phyloP scores from a whole-genome alignment of 2,113 vertebrate species.

The Sceloporus undulatus region DNA sequence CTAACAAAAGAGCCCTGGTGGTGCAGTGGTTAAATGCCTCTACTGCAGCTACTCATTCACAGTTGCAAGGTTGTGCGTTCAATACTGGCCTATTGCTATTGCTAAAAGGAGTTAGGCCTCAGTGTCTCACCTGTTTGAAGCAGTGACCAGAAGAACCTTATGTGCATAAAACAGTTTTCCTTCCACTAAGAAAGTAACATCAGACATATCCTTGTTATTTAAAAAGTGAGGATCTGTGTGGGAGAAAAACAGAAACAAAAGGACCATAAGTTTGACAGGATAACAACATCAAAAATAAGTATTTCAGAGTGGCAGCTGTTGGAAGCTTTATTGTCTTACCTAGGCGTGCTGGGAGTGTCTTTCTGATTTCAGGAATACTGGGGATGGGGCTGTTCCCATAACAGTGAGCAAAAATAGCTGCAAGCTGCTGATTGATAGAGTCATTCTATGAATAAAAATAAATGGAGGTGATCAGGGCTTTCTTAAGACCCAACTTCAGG shows the following conservation, averaged over 20 bases:
- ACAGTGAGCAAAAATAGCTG: slow-evolving; percentile 91
- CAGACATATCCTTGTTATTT: slow-evolving; percentile 98
- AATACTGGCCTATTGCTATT: no score
- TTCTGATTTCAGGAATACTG: slow-evolving; percentile 85
- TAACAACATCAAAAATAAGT: neutral
- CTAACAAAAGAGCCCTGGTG: no score
- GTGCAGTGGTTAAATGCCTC: no score
- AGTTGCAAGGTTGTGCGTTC: no score
- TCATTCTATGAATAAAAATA: slow-evolving; percentile 83
- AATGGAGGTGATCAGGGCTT: neutral
- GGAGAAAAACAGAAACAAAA: fast-evolving
- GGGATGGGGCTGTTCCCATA: slow-evolving; percentile 92
- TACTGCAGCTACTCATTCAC: no score
- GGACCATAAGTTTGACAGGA: neutral
- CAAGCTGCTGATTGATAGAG: slow-evolving; percentile 89
- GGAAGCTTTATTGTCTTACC: slow-evolving; percentile 75
- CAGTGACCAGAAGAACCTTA: slow-evolving; percentile 94
- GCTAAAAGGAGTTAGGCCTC: neutral
- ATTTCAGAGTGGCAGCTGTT: fast-evolving
- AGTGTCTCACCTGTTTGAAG: slow-evolving; percentile 89
- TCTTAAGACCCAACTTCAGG: fast-evolving
- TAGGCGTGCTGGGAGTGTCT: slow-evolving; percentile 90
- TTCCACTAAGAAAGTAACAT: slow-evolving; percentile 94
- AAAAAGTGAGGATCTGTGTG: slow-evolving; percentile 93
- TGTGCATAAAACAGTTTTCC: slow-evolving; percentile 97